Evolutionary conservation across 1,140 invertebrate genomes (phyloP).

Genomic region (Aleiodes sp.): DNA sequence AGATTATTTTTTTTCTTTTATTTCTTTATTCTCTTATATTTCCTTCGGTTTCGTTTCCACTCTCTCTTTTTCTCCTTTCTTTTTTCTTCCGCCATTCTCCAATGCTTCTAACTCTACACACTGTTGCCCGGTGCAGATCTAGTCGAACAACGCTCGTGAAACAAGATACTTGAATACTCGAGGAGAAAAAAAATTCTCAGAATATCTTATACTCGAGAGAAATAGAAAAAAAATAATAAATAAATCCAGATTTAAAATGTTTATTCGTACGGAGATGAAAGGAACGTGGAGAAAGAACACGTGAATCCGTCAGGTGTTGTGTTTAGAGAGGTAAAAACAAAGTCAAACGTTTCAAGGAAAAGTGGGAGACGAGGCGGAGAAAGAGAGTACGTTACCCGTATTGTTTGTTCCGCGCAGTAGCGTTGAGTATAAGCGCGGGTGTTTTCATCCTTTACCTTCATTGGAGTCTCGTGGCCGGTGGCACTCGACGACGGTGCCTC

Average conservation of each 20-base stretch:
- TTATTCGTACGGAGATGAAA: neutral
- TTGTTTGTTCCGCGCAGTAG: neutral
- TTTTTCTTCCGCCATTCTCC: neutral
- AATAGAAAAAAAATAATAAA: too few species aligned
- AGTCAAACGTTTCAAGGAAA: neutral
- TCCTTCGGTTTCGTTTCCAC: neutral
- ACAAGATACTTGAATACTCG: neutral
- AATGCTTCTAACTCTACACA: neutral
- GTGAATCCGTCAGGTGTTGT: conserved; percentile 30
- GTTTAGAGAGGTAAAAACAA: conserved; percentile 1
- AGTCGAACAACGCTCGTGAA: neutral
- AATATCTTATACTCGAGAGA: neutral
- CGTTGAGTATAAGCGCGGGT: neutral
- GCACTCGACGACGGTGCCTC: conserved; percentile 8
- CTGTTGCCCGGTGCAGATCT: conserved; percentile 4
- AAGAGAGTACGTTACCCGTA: neutral
- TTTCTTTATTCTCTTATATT: conserved; percentile 17
- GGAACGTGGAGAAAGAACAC: neutral
- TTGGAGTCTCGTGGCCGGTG: neutral
- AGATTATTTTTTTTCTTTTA: conserved; percentile 30
- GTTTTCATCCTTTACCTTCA: conserved; percentile 11
- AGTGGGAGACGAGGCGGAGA: neutral
- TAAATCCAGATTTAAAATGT: neutral
- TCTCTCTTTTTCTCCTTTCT: conserved; percentile 20
- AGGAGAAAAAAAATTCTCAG: conserved; percentile 11